Evolutionary conservation across 2,888 invertebrate genomes (phyloP).

Genomic region (Cecidostiba fungosa): DNA sequence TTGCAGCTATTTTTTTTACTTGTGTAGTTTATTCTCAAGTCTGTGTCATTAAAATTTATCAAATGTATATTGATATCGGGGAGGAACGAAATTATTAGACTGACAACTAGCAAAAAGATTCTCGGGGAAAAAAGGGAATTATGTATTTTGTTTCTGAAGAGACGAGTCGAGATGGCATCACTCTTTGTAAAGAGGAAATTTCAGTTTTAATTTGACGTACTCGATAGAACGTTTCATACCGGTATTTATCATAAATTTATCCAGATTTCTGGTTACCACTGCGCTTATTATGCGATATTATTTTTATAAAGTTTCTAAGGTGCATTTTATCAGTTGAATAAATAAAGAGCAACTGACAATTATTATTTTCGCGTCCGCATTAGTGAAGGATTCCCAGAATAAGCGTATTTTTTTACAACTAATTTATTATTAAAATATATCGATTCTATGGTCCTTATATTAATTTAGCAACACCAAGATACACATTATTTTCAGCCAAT

Average conservation of each 20-base stretch:
- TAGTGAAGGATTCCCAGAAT: neutral
- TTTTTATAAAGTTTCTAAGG: neutral
- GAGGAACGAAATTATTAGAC: neutral
- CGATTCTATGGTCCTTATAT: too few species aligned
- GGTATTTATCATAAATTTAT: slow-evolving; percentile 14
- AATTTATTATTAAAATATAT: neutral
- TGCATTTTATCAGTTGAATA: neutral
- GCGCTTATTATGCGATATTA: neutral
- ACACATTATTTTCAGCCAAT: too few species aligned
- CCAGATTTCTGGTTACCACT: neutral
- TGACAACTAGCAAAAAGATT: neutral
- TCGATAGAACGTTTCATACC: neutral
- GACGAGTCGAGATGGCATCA: neutral
- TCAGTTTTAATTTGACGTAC: slow-evolving; percentile 27
- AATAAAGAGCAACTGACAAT: neutral
- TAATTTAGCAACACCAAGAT: too few species aligned
- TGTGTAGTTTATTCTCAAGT: too few species aligned
- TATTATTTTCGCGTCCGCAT: neutral
- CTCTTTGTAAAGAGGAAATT: slow-evolving; percentile 32
- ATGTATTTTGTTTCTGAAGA: neutral
- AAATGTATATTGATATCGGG: too few species aligned
- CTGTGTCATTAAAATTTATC: too few species aligned
- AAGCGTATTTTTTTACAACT: neutral
- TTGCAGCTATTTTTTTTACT: neutral
- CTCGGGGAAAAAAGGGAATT: neutral